phyloP scores from a whole-genome alignment of 1,140 invertebrate genomes.

The Planococcus citri region DNA sequence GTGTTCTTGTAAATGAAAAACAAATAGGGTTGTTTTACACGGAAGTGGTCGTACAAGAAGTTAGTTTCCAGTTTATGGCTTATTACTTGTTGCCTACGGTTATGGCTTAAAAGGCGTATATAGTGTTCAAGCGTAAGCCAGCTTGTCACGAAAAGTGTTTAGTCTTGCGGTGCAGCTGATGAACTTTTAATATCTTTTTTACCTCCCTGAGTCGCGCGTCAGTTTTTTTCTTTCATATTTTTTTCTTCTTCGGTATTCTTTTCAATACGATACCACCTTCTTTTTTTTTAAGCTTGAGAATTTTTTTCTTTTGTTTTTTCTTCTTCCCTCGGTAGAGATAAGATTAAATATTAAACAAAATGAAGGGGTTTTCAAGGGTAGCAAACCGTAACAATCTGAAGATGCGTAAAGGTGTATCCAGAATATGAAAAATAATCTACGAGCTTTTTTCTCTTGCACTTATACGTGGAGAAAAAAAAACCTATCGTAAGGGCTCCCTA shows the following conservation, averaged over 20 bases:
- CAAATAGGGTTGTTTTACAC: slow-evolving; percentile 6
- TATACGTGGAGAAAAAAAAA: not conserved
- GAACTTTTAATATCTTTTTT: slow-evolving; percentile 8
- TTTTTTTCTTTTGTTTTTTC: not conserved
- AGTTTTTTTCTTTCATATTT: no score
- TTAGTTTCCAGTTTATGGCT: slow-evolving; percentile 6
- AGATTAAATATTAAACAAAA: not conserved
- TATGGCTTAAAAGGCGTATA: not conserved
- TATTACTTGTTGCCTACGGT: slow-evolving; percentile 1
- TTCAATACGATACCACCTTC: not conserved
- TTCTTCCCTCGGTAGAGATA: not conserved
- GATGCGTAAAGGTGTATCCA: not conserved
- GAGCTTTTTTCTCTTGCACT: not conserved
- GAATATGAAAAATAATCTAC: not conserved
- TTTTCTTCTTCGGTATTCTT: not conserved
- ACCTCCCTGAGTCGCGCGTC: not conserved
- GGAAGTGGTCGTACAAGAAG: slow-evolving; percentile 1
- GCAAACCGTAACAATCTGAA: not conserved
- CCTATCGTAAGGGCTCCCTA: not conserved
- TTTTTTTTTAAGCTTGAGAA: not conserved
- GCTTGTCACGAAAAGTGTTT: slow-evolving; percentile 2
- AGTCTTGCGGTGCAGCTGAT: not conserved
- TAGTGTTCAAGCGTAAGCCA: not conserved
- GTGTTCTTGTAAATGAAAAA: slow-evolving; percentile 1
- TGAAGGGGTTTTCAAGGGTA: not conserved